These are phyloP conservation scores for Pteromalus puparum DNA, from an alignment of 1,140 invertebrate species.

Conservation along the genomic window DNA sequence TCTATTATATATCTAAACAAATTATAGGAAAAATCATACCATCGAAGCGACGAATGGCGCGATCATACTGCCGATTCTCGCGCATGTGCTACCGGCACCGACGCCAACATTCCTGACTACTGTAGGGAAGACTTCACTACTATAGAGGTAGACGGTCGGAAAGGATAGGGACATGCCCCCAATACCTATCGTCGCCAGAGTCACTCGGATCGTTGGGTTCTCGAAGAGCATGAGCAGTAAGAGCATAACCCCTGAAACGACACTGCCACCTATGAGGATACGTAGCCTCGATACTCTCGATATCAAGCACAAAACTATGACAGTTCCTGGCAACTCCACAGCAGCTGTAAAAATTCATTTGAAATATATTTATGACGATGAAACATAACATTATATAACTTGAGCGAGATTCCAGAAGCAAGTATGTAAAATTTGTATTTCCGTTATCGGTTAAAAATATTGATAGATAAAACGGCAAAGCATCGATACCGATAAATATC, in stretches of 20 bases:
- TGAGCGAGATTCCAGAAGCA: too few species aligned
- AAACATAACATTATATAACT: too few species aligned
- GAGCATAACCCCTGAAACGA: slow-evolving; percentile 66
- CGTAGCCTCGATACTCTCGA: slow-evolving; percentile 71
- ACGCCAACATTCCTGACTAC: slow-evolving; percentile 81
- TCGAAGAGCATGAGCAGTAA: slow-evolving; percentile 63
- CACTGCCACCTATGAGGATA: slow-evolving; percentile 68
- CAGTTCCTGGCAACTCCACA: slow-evolving; percentile 69
- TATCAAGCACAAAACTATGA: slow-evolving; percentile 68
- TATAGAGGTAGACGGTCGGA: slow-evolving; percentile 80
- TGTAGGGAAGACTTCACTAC: slow-evolving; percentile 83
- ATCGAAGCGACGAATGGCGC: slow-evolving; percentile 79
- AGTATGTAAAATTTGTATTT: too few species aligned
- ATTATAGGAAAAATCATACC: slow-evolving; percentile 57
- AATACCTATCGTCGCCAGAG: slow-evolving; percentile 79
- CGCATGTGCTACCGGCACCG: slow-evolving; percentile 79
- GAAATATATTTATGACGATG: not conserved
- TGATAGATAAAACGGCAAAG: not conserved
- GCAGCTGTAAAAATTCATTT: slow-evolving; percentile 63
- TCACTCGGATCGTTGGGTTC: slow-evolving; percentile 66
- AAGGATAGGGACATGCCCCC: slow-evolving; percentile 79
- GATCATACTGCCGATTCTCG: slow-evolving; percentile 81
- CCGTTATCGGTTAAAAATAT: not conserved
- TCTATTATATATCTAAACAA: too few species aligned
- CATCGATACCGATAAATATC: too few species aligned